Percentiles rank a stretch among this genome's conserved stretches.
phyloP scores from a whole-genome alignment of 2,797 vertebrate species.

The Sebastiscus albofasciatus region DNA sequence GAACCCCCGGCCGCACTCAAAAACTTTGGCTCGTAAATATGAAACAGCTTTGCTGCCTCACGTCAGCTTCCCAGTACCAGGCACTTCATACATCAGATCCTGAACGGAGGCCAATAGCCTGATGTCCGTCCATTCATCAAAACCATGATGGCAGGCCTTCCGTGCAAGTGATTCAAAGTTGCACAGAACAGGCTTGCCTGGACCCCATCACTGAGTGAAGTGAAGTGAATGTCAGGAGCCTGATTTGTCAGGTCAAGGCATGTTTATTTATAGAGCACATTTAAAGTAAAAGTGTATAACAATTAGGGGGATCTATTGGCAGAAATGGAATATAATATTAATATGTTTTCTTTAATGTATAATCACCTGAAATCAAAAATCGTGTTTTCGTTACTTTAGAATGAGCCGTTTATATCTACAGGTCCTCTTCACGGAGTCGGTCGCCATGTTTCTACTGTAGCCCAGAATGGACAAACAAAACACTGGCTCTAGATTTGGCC shows the following conservation, averaged over 20 bases:
- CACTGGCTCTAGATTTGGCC: too few relatives aligned
- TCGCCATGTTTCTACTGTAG: too few relatives aligned
- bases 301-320: too few relatives aligned
- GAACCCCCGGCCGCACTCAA: conserved; percentile 51
- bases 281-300: background rate
- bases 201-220: conserved; percentile 44
- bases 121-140: conserved; percentile 65
- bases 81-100: conserved; percentile 65
- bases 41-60: conserved; percentile 70
- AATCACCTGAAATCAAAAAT: too few relatives aligned
- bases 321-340: too few relatives aligned
- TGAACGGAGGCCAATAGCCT: conserved; percentile 47
- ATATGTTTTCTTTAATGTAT: too few relatives aligned
- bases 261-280: background rate
- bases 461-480: too few relatives aligned
- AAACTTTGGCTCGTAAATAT: conserved; percentile 58
- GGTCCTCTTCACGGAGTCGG: too few relatives aligned
- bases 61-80: conserved; percentile 53
- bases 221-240: conserved; percentile 50
- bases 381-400: too few relatives aligned
- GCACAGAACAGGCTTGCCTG: conserved; percentile 55
- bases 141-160: conserved; percentile 54
- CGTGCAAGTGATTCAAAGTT: conserved; percentile 51
- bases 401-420: too few relatives aligned
- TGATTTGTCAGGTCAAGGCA: conserved; percentile 22